Percentiles rank a stretch among this genome's conserved stretches.
phyloP scores from a whole-genome alignment of 2,888 invertebrate genomes.

The Zele albiditarsus region DNA sequence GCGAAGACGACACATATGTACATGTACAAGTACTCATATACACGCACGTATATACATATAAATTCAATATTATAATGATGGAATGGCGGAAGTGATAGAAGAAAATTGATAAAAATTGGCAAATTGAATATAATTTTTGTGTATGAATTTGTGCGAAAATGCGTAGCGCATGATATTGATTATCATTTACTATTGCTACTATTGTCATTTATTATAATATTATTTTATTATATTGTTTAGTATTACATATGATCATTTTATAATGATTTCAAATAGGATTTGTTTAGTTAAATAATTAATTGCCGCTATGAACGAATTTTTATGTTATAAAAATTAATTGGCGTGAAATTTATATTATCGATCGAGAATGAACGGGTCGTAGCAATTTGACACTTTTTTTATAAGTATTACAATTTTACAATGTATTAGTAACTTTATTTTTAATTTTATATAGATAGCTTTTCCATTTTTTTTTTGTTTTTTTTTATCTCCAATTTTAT shows the following conservation, averaged over 20 bases:
- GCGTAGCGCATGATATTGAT: conserved; percentile 46
- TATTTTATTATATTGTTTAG: conserved; percentile 25
- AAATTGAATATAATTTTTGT: conserved; percentile 26
- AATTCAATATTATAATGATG: conserved; percentile 18
- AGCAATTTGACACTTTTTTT: conserved; percentile 42
- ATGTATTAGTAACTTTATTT: conserved; percentile 52
- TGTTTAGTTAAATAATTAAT: conserved; percentile 7
- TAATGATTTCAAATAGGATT: conserved; percentile 9
- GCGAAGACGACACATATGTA: conserved; percentile 22
- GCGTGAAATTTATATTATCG: neutral
- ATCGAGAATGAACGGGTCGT: conserved; percentile 14
- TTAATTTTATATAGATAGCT: conserved; percentile 47
- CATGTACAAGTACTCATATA: conserved; percentile 21
- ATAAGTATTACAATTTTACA: conserved; percentile 48
- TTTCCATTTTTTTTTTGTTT: conserved; percentile 40
- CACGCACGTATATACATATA: conserved; percentile 4
- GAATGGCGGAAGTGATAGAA: conserved; percentile 8
- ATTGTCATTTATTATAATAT: conserved; percentile 37
- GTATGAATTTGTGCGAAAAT: conserved; percentile 33
- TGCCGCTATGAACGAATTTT: neutral
- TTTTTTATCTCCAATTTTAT: conserved; percentile 22
- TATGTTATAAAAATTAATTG: conserved; percentile 1
- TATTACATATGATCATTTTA: neutral
- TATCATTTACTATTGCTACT: conserved; percentile 44
- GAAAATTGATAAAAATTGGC: conserved; percentile 13